Base-by-base conservation (phyloP, 2,888 invertebrate genomes). In the Amphipyra tragopoginis region DNA sequence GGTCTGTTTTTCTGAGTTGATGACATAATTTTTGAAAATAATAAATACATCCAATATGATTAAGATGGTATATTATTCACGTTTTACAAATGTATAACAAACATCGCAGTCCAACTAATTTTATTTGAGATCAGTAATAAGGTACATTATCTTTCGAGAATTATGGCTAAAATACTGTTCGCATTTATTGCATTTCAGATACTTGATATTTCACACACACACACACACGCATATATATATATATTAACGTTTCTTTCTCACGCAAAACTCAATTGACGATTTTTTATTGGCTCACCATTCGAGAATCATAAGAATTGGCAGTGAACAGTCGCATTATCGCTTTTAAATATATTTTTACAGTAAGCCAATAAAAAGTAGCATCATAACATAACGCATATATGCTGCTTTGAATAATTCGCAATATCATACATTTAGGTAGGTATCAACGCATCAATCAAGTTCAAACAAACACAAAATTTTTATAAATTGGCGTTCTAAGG, bases 41-140 rank as follows among this genome's bases (percentile, higher is more conserved):
- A 39, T 39, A 39, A 9, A 38, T 38, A 36, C 62, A 47, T 38
- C 21, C 56, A 48, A 43, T 21, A 7, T 7, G 6, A 34, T 21
- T 52, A 14, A 59, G 26, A 54, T 53, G 6, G 40, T 72, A 54
- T 80, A 71, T 70, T 72, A 15, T 64, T 65, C 43, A 65, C 63
- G 59, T 56, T 69, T 72, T 75, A 72, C 57, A 78, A 76, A 75
- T 69, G 65, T 76, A 69, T 72, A 70, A 81, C 72, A 79, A 76
- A 74, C 49, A 58, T 51, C 34, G 8, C 50, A 54, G 43, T 56
- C 53, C 40, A 63, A n/a, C 39, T 66, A 51, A 45, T 26, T 29
- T 29, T 5, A 29, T 29, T 49, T 48, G 44, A 56, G 52, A 45
- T 65, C 42, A 52, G 2, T 39, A 34, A 34, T 56, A 40, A 6